These are phyloP conservation scores for Gisinianus flammeolus DNA, from an alignment of 2,888 invertebrate species.

Conservation along the genomic window DNA sequence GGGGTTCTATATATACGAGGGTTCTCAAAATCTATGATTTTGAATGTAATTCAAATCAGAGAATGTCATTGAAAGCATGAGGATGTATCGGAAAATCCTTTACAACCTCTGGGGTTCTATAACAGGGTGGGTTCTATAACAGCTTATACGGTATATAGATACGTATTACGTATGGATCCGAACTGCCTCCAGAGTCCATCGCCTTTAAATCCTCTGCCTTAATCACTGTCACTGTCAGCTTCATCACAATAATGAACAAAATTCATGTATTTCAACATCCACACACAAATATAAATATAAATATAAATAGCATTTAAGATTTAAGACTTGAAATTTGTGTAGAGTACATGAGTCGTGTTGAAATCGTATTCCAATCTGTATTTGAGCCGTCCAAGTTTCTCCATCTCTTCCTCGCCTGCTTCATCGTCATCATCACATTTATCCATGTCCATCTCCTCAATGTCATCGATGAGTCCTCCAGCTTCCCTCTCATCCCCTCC, in stretches of 20 bases:
- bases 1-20: no score
- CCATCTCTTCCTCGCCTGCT: conserved; percentile 47
- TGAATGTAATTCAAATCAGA: no score
- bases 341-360: conserved; percentile 56
- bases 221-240: conserved; percentile 56
- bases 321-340: no score
- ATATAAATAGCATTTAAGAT: conserved; percentile 16
- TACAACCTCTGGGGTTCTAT: no score
- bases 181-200: conserved; percentile 57
- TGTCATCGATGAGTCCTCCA: conserved; percentile 47
- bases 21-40: no score
- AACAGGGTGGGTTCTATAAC: no score
- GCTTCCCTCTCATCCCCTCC: conserved; percentile 51
- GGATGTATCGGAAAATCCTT: no score
- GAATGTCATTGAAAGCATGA: no score
- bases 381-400: conserved; percentile 54
- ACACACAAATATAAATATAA: background rate
- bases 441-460: conserved; percentile 51
- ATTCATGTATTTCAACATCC: no score
- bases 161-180: conserved; percentile 56
- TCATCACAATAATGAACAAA: background rate
- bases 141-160: no score
- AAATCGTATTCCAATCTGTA: conserved; percentile 58
- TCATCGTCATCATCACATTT: conserved; percentile 49
- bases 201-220: conserved; percentile 55